Conservation (phyloP, 1,140 invertebrate species). For the Leptonema lineaticorne region DNA sequence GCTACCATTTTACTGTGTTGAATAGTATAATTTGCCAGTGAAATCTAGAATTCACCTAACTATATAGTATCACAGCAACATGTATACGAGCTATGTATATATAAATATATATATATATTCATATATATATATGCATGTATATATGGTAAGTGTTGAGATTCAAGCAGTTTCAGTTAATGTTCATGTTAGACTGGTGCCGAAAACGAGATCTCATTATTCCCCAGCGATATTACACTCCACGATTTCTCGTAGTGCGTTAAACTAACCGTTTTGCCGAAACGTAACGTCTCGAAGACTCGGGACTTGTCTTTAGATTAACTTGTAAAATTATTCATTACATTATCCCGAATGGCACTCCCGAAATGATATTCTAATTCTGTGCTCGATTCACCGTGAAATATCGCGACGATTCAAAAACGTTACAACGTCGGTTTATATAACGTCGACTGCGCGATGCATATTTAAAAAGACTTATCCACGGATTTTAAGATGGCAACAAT, state of each 20-base stretch:
- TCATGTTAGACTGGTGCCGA: not conserved
- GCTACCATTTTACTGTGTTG: too few species aligned
- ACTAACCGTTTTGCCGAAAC: not conserved
- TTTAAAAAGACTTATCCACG: too few species aligned
- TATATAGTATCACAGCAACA: too few species aligned
- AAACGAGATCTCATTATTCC: conserved; percentile 12
- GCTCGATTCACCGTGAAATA: too few species aligned
- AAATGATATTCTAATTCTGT: not conserved
- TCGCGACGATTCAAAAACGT: too few species aligned
- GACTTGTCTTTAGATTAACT: not conserved
- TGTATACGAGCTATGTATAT: too few species aligned
- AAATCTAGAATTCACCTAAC: too few species aligned
- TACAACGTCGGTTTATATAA: too few species aligned
- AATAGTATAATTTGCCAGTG: too few species aligned
- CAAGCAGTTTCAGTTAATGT: not conserved
- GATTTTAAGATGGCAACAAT: too few species aligned
- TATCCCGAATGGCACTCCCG: not conserved
- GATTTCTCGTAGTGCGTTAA: not conserved
- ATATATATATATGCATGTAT: not conserved
- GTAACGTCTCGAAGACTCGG: not conserved
- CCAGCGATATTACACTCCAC: not conserved
- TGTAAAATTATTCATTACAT: not conserved
- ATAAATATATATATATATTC: not conserved
- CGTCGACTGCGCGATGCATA: too few species aligned
- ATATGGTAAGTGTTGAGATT: too few species aligned